phyloP scores from a whole-genome alignment of 2,113 vertebrate genomes.

The Platycercus adscitus region DNA sequence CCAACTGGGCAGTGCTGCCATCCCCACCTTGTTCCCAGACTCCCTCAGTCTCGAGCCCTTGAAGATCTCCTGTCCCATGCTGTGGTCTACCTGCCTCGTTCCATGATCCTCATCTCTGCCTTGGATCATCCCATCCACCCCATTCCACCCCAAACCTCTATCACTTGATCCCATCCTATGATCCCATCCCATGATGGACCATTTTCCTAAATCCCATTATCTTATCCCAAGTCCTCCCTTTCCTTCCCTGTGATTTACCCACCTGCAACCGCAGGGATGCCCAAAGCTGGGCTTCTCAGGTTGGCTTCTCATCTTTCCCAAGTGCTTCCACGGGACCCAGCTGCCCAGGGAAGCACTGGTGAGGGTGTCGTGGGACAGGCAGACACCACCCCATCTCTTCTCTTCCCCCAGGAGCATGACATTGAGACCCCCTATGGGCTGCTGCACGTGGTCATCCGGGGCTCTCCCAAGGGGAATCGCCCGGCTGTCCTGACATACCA shows the following conservation, averaged over 20 bases:
- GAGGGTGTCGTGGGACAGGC: neutral
- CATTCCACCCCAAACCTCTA: neutral
- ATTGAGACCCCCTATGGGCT: slow-evolving; percentile 94
- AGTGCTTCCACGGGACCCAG: neutral
- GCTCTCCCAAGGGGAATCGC: slow-evolving; percentile 93
- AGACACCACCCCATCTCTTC: neutral
- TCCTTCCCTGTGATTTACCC: neutral
- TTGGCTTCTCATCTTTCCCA: neutral
- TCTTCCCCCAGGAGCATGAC: slow-evolving; percentile 88
- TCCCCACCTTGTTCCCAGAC: neutral
- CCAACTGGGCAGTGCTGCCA: neutral
- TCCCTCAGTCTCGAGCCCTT: neutral
- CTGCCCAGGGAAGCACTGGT: neutral
- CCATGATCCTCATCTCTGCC: neutral
- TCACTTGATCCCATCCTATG: neutral
- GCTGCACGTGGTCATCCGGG: slow-evolving; percentile 94
- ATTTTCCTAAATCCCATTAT: neutral
- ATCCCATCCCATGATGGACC: neutral
- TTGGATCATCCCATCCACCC: neutral
- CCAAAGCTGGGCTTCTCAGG: neutral
- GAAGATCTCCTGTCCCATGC: neutral
- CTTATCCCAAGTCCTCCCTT: neutral
- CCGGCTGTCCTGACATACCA: slow-evolving; percentile 97
- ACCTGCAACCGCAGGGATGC: neutral
- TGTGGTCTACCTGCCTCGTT: neutral